phyloP scores from a whole-genome alignment of 2,888 invertebrate species.

The Candidula unifasciata region DNA sequence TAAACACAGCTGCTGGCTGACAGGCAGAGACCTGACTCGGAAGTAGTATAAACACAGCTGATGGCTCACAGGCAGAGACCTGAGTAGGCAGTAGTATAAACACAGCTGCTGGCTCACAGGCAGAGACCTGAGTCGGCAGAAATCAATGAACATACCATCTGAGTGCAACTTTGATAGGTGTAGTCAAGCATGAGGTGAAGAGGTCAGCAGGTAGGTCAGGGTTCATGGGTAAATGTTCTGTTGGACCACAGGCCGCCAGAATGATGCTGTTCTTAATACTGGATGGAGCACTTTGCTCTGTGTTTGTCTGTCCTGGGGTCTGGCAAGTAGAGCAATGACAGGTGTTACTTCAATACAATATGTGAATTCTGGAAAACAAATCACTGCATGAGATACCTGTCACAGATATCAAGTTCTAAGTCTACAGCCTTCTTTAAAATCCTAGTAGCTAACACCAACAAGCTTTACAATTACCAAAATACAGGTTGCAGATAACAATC shows the following conservation, averaged over 20 bases:
- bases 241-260: conserved; percentile 95
- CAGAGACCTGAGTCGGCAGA: not conserved
- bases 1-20: too few species aligned
- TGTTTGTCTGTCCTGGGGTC: conserved; percentile 32
- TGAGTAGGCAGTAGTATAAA: too few species aligned
- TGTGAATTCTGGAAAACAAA: not conserved
- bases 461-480: too few species aligned
- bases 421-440: too few species aligned
- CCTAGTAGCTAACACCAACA: too few species aligned
- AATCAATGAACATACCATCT: conserved; percentile 84
- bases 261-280: conserved; percentile 84
- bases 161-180: conserved; percentile 96
- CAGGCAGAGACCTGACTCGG: too few species aligned
- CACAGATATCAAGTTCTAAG: too few species aligned
- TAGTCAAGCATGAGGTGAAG: conserved; percentile 98
- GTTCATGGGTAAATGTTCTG: conserved; percentile 96
- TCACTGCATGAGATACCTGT: not conserved
- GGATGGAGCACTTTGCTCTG: conserved; percentile 50
- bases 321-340: not conserved
- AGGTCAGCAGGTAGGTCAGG: conserved; percentile 97
- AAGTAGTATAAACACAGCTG: too few species aligned
- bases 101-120: too few species aligned
- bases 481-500: too few species aligned
- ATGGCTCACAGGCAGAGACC: too few species aligned
- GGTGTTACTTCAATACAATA: not conserved